Conservation (phyloP, 1,140 invertebrate genomes). For the Megalopta genalis region DNA sequence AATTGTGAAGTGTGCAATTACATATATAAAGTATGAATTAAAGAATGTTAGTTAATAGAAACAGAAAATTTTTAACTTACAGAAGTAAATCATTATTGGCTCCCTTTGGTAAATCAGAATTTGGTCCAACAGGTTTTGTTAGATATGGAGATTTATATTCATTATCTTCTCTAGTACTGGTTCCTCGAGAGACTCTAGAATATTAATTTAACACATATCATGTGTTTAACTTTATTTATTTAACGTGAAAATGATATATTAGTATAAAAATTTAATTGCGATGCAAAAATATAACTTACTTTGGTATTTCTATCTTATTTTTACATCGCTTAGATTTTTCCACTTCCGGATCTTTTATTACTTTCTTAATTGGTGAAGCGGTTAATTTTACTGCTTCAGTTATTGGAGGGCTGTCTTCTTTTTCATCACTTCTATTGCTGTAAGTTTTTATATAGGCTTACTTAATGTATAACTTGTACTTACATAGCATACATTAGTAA, state of each 20-base stretch:
- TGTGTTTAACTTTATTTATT: background rate
- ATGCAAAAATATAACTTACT: constrained; percentile 73
- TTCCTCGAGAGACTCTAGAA: constrained; percentile 77
- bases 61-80: constrained; percentile 79
- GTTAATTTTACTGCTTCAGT: constrained; percentile 76
- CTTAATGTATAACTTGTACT: background rate
- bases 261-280: background rate
- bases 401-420: constrained; percentile 75
- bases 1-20: background rate
- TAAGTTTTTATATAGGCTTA: constrained; percentile 35
- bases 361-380: constrained; percentile 77
- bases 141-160: constrained; percentile 81
- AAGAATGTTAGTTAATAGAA: background rate
- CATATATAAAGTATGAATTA: too few species aligned
- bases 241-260: background rate
- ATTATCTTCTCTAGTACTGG: constrained; percentile 77
- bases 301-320: constrained; percentile 80
- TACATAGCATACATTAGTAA: background rate
- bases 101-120: constrained; percentile 83
- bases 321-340: constrained; percentile 79
- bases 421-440: constrained; percentile 74
- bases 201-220: constrained; percentile 4
- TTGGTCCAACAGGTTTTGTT: constrained; percentile 82
- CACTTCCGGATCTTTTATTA: constrained; percentile 69
- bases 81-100: constrained; percentile 85